These are phyloP conservation scores for Excalfactoria chinensis DNA, from an alignment of 2,113 vertebrate genomes.

Conservation along the genomic window DNA sequence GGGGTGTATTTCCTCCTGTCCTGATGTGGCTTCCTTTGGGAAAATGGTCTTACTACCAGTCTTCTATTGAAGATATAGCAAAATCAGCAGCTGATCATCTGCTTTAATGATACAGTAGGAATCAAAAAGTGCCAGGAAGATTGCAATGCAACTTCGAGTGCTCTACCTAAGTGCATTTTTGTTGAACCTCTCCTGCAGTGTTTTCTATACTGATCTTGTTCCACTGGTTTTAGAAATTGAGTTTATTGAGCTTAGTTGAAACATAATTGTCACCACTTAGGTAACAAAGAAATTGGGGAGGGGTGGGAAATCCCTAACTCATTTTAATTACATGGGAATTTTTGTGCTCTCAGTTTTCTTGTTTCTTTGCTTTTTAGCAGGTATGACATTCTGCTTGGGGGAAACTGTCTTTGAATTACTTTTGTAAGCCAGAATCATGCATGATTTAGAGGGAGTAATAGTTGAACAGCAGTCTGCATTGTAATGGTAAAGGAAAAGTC, in stretches of 20 bases:
- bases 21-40: background rate
- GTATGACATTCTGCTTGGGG: background rate
- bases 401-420: background rate
- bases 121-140: background rate
- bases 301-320: background rate
- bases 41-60: background rate
- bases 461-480: constrained; percentile 8
- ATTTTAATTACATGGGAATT: constrained; percentile 6
- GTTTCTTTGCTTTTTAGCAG: background rate
- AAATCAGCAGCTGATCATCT: background rate
- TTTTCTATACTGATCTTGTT: background rate
- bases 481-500: constrained; percentile 56
- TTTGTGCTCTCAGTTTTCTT: background rate
- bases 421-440: background rate
- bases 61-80: background rate
- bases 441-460: constrained; percentile 22
- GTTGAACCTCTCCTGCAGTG: background rate
- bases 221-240: background rate
- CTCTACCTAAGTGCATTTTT: background rate
- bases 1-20: background rate
- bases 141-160: background rate
- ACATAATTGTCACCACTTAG: background rate
- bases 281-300: background rate
- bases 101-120: background rate
- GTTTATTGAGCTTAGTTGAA: background rate